Conservation (phyloP, 2,888 invertebrate genomes). For the Drosophila yooni region DNA sequence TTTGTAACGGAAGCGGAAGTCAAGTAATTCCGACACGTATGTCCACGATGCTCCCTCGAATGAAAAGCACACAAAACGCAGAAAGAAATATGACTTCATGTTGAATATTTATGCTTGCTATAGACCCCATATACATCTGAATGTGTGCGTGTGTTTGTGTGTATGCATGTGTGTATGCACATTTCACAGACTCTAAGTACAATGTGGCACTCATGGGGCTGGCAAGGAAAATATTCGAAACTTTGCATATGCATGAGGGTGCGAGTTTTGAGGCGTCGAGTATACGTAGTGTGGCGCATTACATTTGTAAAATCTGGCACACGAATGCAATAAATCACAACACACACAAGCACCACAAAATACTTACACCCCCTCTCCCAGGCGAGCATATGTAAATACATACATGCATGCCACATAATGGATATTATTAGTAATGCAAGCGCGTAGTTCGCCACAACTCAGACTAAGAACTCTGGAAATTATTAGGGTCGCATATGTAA, state of each 20-base stretch:
- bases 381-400: constrained; percentile 36
- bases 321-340: constrained; percentile 83
- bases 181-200: constrained; percentile 48
- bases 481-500: constrained; percentile 81
- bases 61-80: constrained; percentile 70
- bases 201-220: constrained; percentile 64
- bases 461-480: constrained; percentile 70
- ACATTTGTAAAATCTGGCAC: constrained; percentile 83
- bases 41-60: constrained; percentile 73
- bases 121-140: constrained; percentile 10
- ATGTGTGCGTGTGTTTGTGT: background rate
- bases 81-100: constrained; percentile 74
- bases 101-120: constrained; percentile 70
- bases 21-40: constrained; percentile 79
- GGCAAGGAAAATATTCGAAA: constrained; percentile 75
- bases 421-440: constrained; percentile 79
- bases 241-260: constrained; percentile 77
- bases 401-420: constrained; percentile 48
- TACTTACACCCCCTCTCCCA: constrained; percentile 22
- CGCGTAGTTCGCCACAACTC: constrained; percentile 60
- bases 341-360: constrained; percentile 72
- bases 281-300: constrained; percentile 66
- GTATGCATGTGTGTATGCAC: background rate
- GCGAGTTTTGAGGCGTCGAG: constrained; percentile 9
- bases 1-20: constrained; percentile 62